Conservation (phyloP, 1,140 invertebrate genomes). For the Lysiphlebus fabarum region DNA sequence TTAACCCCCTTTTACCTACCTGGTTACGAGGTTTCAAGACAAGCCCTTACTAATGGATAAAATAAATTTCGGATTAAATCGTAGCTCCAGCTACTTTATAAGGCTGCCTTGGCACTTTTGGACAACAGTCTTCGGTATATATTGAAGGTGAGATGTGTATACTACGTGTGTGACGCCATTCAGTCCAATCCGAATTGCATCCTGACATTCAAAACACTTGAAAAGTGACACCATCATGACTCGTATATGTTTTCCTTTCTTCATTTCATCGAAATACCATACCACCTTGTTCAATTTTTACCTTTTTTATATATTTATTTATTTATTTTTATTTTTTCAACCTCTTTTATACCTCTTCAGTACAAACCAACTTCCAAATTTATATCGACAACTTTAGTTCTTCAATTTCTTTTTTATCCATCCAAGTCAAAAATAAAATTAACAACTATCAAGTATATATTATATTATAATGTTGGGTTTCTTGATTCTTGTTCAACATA, state of each 20-base stretch:
- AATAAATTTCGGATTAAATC: conserved; percentile 58
- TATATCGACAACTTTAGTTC: neutral
- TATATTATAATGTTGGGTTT: no score
- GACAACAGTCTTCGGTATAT: conserved; percentile 10
- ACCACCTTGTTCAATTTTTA: no score
- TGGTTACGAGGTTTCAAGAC: conserved; percentile 44
- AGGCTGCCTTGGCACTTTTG: conserved; percentile 37
- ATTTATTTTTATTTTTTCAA: conserved; percentile 20
- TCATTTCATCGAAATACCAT: neutral
- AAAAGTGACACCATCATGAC: conserved; percentile 31
- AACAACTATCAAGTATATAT: no score
- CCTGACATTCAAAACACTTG: conserved; percentile 32
- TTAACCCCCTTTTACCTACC: neutral
- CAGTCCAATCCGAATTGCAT: conserved; percentile 19
- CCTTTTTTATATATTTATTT: neutral
- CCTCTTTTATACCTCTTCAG: conserved; percentile 14
- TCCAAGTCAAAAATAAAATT: neutral
- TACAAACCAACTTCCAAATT: conserved; percentile 17
- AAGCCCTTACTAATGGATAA: conserved; percentile 57
- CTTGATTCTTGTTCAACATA: no score
- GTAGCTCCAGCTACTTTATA: conserved; percentile 55
- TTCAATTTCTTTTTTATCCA: conserved; percentile 1
- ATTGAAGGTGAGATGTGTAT: conserved; percentile 28
- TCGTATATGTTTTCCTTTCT: neutral
- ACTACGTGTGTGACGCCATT: conserved; percentile 35